Base-by-base conservation (phyloP, 2,888 invertebrate genomes). In the Cremastinae sp. region DNA sequence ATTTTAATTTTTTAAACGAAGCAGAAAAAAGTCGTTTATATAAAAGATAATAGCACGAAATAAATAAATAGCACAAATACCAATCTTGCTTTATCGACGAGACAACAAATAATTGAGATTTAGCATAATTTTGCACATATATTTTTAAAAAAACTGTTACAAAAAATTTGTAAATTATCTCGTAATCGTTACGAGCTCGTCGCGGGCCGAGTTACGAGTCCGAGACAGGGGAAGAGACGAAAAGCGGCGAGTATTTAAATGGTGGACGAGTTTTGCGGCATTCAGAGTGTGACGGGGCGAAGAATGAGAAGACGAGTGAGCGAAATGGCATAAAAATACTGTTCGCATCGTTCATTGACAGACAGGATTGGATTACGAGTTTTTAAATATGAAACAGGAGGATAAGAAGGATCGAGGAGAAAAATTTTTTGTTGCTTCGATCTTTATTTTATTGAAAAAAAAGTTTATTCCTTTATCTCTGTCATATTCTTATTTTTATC, bases 261-360 rank as follows among this genome's bases (percentile, higher is more conserved):
- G 69, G 43, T 74, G 74, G 65, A 77, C 77, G 82, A 79, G 80
- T 84, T 82, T 80, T 84, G 79, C 81, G 76, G 83, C 80, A 88
- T 88, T 81, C 79, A 85, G 88, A 88, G 82, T 88, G 86, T 88
- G 85, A 88, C 87, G 43, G 39, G 14, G 68, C 35, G 45, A 53
- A 70, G 55, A 51, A 70, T 59, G 20, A 49, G 64, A 28, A 5
- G 28, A 39, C 47, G 56, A 68, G 61, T 16, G 47, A 41, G 49
- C 39, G 14, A 61, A 59, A 43, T 51, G 28, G 12, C 12, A 22
- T 39, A 18, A 22, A 41, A 28, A 45, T 45, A 14, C 43, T 22
- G 2, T 20, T 7, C 22, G 1, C 1, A 18, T 47, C 18, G 45
- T 12, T 45, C 4, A 7, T n/a, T 18, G 10, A 47, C 47, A 47